Percentiles rank a stretch among this genome's conserved stretches.
Conservation (phyloP, 2,113 vertebrate species). For the Bujurquina vittata region DNA sequence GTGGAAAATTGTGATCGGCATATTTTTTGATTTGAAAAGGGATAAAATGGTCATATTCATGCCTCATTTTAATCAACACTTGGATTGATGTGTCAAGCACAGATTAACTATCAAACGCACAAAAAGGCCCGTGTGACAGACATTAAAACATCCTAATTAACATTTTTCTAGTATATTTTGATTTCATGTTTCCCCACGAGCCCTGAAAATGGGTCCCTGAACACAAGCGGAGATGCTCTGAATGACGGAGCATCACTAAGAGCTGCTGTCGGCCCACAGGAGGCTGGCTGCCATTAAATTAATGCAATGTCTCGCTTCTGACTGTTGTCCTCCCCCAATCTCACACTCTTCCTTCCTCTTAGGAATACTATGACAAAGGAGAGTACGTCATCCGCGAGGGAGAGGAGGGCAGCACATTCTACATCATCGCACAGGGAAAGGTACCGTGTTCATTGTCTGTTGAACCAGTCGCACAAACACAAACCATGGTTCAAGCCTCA, state of each 20-base stretch:
- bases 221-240: conserved; percentile 11
- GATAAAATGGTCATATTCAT: rapidly evolving
- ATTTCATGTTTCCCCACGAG: neutral
- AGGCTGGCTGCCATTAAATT: conserved; percentile 41
- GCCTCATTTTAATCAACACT: too few relatives aligned
- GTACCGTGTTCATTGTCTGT: conserved; percentile 45
- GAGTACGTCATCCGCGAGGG: conserved; percentile 82
- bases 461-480: neutral
- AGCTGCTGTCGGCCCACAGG: conserved; percentile 23
- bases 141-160: conserved; percentile 10
- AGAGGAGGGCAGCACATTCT: conserved; percentile 83
- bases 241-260: neutral
- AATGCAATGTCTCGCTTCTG: conserved; percentile 38
- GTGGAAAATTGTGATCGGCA: rapidly evolving
- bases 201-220: neutral
- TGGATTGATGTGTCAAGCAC: neutral
- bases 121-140: neutral
- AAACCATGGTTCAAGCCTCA: neutral
- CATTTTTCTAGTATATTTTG: neutral
- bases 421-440: conserved; percentile 84
- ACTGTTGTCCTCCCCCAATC: neutral
- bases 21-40: neutral
- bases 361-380: conserved; percentile 84
- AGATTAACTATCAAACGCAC: neutral
- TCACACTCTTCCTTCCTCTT: neutral